Percentiles rank a stretch among this genome's conserved stretches.
Conservation (phyloP, 2,113 vertebrate species). For the Himantopus leucocephalus region DNA sequence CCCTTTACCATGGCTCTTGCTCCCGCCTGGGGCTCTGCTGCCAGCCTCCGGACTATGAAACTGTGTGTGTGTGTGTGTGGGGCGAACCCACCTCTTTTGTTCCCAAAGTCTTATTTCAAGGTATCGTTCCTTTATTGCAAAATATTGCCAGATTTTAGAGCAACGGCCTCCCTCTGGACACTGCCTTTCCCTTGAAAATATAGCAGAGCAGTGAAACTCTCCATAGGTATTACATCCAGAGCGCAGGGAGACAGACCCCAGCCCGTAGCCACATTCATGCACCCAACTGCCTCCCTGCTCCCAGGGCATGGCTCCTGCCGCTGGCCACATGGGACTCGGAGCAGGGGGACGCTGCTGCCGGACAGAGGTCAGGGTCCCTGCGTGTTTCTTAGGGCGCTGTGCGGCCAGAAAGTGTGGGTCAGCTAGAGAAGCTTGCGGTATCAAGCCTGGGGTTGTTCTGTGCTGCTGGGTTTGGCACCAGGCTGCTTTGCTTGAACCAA, state of each 20-base stretch:
- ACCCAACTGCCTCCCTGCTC: not conserved
- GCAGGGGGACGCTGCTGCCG: fast-evolving
- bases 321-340: fast-evolving
- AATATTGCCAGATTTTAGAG: not conserved
- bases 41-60: not conserved
- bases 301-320: not conserved
- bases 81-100: not conserved
- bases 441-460: not conserved
- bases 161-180: not conserved
- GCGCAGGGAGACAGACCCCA: not conserved
- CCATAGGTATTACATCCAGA: not conserved
- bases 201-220: not conserved
- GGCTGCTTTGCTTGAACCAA: not conserved
- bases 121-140: not conserved
- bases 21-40: not conserved
- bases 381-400: not conserved
- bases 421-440: not conserved
- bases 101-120: not conserved
- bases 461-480: not conserved
- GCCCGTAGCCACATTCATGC: fast-evolving
- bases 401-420: fast-evolving
- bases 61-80: not conserved
- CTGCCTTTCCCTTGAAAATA: not conserved
- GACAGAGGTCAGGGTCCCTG: fast-evolving
- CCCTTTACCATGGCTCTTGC: not conserved